Conservation (phyloP, 2,797 vertebrate species). For the Natrix natrix region DNA sequence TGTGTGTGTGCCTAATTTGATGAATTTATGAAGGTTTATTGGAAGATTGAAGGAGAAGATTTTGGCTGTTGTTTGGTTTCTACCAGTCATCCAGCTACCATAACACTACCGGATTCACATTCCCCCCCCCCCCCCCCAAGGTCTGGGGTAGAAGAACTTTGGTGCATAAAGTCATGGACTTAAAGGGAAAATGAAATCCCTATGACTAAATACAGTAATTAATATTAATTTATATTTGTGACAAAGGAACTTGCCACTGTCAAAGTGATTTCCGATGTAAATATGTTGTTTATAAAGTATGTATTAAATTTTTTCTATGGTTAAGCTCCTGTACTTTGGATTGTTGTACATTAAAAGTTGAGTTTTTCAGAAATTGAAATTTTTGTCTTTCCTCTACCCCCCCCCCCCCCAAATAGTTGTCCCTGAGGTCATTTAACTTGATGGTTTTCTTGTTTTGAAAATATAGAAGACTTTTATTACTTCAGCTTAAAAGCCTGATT, state of each 20-base stretch:
- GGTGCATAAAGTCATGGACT: conserved; percentile 72
- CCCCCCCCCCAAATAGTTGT: neutral
- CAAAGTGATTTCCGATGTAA: conserved; percentile 92
- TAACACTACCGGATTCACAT: conserved; percentile 54
- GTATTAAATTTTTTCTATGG: conserved; percentile 99
- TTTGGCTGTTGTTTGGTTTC: neutral
- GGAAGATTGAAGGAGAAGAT: neutral
- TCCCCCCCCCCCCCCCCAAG: conserved; percentile 29
- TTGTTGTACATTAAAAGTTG: conserved; percentile 77
- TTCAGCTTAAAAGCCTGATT: neutral
- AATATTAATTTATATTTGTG: conserved; percentile 99
- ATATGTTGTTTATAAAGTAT: conserved; percentile 98
- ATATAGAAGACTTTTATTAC: neutral
- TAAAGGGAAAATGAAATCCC: conserved; percentile 47
- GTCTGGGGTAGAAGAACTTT: conserved; percentile 54
- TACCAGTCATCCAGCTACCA: conserved; percentile 47
- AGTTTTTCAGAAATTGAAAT: conserved; percentile 65
- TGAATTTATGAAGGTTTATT: neutral
- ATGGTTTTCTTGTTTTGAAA: neutral
- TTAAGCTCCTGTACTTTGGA: conserved; percentile 79
- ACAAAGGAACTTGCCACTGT: conserved; percentile 84
- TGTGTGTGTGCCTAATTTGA: conserved; percentile 29
- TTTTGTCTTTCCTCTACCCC: fast-evolving
- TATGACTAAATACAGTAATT: conserved; percentile 75
- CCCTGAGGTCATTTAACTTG: neutral